phyloP scores from a whole-genome alignment of 2,797 vertebrate genomes.

The Carcharodon carcharias region DNA sequence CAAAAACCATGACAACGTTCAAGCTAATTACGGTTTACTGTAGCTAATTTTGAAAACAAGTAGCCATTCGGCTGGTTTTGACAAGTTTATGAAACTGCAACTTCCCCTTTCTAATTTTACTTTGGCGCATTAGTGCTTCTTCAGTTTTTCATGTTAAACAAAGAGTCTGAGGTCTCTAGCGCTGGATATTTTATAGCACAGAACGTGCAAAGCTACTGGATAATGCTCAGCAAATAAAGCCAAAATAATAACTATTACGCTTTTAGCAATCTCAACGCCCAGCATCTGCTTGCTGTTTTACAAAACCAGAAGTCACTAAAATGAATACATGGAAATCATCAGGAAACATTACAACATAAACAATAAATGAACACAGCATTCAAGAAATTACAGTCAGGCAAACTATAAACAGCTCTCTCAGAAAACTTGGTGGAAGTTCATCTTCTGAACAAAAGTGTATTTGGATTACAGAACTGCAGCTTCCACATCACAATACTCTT shows the following conservation, averaged over 20 bases:
- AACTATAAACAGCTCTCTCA: neutral
- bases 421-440: neutral
- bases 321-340: neutral
- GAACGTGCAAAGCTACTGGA: neutral
- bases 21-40: neutral
- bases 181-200: neutral
- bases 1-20: neutral
- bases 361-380: neutral
- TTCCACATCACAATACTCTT: neutral
- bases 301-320: neutral
- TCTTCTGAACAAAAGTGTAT: neutral
- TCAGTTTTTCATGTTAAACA: neutral
- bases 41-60: neutral
- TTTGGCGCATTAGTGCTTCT: neutral
- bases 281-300: neutral
- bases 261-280: neutral
- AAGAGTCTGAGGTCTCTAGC: neutral
- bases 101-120: neutral
- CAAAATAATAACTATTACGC: neutral
- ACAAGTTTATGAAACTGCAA: neutral
- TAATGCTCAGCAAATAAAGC: neutral
- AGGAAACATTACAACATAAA: constrained; percentile 22
- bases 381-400: neutral
- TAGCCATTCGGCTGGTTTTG: neutral
- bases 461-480: neutral